A percentile compares a stretch with the other conserved stretches of the same genome.
Conservation (phyloP, 2,797 vertebrate species). For the Oreortyx pictus region DNA sequence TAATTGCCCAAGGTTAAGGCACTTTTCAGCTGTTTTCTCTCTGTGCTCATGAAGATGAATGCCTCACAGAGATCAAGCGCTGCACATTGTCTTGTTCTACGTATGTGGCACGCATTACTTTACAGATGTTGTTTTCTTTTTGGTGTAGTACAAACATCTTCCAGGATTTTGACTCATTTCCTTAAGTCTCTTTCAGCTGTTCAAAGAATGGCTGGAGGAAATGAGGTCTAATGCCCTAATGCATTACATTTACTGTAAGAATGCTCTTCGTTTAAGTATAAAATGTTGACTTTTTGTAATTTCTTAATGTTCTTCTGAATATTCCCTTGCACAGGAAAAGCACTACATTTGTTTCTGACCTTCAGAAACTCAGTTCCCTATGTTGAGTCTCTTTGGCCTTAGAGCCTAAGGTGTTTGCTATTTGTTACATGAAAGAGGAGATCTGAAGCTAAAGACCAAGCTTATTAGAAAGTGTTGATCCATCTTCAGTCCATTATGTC, state of each 20-base stretch:
- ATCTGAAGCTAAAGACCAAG: neutral
- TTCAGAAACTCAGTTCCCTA: neutral
- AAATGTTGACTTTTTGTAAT: slow-evolving; percentile 13
- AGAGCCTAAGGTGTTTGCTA: neutral
- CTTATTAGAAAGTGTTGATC: neutral
- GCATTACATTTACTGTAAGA: slow-evolving; percentile 41
- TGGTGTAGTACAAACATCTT: slow-evolving; percentile 71
- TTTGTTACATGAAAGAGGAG: accelerated
- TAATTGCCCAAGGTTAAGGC: slow-evolving; percentile 56
- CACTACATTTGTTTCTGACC: neutral
- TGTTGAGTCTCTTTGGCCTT: neutral
- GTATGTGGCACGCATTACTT: slow-evolving; percentile 45
- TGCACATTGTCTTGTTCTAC: slow-evolving; percentile 44
- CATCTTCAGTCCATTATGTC: neutral
- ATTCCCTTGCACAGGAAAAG: neutral
- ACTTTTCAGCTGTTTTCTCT: slow-evolving; percentile 1
- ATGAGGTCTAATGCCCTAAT: slow-evolving; percentile 70
- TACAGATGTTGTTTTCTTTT: slow-evolving; percentile 80
- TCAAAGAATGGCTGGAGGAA: slow-evolving; percentile 77
- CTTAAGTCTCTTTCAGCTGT: slow-evolving; percentile 77
- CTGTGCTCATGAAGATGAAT: slow-evolving; percentile 4
- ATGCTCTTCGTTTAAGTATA: neutral
- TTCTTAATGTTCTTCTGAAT: neutral
- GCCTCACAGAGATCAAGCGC: slow-evolving; percentile 12
- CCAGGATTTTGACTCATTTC: slow-evolving; percentile 85